Conservation (phyloP, 30 jellyfish, hydroid and myxozoan genomes). For the Hydractinia symbiolongicarpus region DNA sequence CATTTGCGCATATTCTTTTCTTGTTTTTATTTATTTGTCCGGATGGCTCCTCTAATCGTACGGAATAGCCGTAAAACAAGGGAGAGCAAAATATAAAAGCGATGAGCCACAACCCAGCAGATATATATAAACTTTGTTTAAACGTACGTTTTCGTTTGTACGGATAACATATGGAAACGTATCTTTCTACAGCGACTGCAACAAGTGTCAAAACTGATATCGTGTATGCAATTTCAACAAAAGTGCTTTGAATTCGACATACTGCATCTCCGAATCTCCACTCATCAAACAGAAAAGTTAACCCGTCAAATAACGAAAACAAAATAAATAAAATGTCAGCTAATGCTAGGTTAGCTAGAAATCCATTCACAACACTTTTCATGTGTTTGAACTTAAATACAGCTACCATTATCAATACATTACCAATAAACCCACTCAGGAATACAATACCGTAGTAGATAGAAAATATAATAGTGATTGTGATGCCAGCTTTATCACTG, state of each 20-base stretch:
- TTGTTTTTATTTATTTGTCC: background rate
- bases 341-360: background rate
- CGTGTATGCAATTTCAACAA: constrained; percentile 4
- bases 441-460: background rate
- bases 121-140: background rate
- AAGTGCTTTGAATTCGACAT: background rate
- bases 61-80: background rate
- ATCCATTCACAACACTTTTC: constrained; percentile 1
- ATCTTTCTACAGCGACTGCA: constrained; percentile 15
- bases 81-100: background rate
- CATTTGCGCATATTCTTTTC: background rate
- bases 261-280: constrained; percentile 14
- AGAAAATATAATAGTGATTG: background rate
- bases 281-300: background rate
- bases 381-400: background rate
- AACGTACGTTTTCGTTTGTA: background rate
- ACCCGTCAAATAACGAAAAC: background rate
- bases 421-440: background rate
- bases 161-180: constrained; percentile 1
- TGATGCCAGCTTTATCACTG: too few species aligned
- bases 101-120: background rate
- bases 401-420: background rate
- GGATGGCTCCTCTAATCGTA: background rate
- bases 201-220: background rate
- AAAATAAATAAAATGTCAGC: background rate